phyloP scores from a whole-genome alignment of 2,797 vertebrate species.

The Sebastiscus tertius region DNA sequence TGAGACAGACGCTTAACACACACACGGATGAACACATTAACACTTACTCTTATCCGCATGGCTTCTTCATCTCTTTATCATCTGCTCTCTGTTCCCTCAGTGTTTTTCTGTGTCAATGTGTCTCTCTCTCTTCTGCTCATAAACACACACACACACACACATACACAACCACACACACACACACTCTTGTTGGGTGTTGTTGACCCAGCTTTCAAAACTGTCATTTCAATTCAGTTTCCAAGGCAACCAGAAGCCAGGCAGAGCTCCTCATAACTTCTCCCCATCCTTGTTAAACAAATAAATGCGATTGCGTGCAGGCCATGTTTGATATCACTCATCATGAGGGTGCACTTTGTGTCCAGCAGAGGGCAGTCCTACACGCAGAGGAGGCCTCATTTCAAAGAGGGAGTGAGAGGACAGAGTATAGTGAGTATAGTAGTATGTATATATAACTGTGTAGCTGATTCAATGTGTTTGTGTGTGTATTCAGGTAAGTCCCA shows the following conservation, averaged over 20 bases:
- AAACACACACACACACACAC: background rate
- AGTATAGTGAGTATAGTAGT: no score
- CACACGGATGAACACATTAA: background rate
- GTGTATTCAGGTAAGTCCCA: conserved; percentile 90
- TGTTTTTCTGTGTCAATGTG: background rate
- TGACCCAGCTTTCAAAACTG: conserved; percentile 47
- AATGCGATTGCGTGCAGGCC: conserved; percentile 5
- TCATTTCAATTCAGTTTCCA: conserved; percentile 50
- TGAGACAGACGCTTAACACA: background rate
- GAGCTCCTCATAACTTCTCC: conserved; percentile 37
- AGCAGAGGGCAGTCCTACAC: conserved; percentile 36
- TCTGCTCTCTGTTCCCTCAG: background rate
- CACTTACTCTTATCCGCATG: background rate
- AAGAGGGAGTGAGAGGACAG: background rate
- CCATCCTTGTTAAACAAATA: conserved; percentile 39
- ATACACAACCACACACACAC: background rate
- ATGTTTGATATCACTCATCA: background rate
- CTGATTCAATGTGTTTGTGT: background rate
- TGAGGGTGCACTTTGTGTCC: conserved; percentile 12
- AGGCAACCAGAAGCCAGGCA: conserved; percentile 39
- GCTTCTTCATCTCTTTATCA: background rate
- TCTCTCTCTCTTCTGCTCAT: background rate
- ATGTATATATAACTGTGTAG: background rate
- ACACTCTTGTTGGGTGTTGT: conserved; percentile 11
- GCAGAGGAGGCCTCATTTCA: background rate